These are phyloP conservation scores for Cephonodes hylas DNA, from an alignment of 2,888 invertebrate species.

Conservation along the genomic window DNA sequence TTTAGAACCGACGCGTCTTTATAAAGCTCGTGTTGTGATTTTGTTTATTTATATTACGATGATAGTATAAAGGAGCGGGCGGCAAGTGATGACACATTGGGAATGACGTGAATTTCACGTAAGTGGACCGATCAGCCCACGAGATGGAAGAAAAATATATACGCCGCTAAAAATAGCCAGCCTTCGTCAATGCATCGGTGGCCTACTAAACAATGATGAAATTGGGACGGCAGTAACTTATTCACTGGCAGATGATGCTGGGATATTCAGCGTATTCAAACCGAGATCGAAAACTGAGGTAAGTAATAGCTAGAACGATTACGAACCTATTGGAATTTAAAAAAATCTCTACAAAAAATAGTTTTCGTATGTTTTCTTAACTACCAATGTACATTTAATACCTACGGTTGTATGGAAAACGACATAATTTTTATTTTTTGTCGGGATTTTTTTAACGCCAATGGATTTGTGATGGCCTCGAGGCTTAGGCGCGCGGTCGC, in stretches of 20 bases:
- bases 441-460: too few relatives aligned
- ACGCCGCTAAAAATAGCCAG: neutral
- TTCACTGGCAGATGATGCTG: neutral
- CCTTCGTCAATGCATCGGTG: neutral
- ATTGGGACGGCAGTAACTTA: neutral
- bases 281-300: too few relatives aligned
- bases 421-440: too few relatives aligned
- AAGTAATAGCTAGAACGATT: too few relatives aligned
- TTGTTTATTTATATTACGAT: slow-evolving; percentile 11
- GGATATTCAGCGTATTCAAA: too few relatives aligned
- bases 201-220: neutral
- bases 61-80: neutral
- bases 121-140: neutral
- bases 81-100: neutral
- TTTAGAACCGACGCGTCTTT: neutral
- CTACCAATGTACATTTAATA: too few relatives aligned
- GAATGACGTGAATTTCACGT: neutral
- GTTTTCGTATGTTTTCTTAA: too few relatives aligned
- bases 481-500: too few relatives aligned
- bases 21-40: slow-evolving; percentile 2
- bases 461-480: too few relatives aligned
- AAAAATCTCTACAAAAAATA: too few relatives aligned
- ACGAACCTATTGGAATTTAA: too few relatives aligned
- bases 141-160: neutral
- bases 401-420: too few relatives aligned